These are phyloP conservation scores for Mastomys coucha DNA, from an alignment of 2,113 vertebrate genomes.

Conservation along the genomic window DNA sequence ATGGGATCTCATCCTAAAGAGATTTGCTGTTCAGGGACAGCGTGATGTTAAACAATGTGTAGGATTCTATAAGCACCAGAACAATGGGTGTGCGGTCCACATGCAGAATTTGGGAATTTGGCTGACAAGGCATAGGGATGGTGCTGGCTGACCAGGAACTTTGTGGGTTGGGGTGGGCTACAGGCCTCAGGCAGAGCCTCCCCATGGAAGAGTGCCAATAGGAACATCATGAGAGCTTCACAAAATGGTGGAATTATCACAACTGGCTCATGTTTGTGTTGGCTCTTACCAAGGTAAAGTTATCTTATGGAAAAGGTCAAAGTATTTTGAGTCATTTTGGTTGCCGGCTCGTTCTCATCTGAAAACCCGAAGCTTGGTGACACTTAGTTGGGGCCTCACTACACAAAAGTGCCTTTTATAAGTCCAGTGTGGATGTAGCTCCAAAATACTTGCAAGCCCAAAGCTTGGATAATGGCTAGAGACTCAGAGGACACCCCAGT, in stretches of 20 bases:
- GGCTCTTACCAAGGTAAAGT: not conserved
- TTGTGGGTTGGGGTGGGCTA: not conserved
- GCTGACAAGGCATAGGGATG: not conserved
- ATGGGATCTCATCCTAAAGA: not conserved
- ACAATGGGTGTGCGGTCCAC: no score
- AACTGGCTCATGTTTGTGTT: not conserved
- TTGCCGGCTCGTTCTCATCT: not conserved
- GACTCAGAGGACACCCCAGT: not conserved
- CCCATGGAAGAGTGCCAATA: not conserved
- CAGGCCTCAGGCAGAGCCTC: accelerated
- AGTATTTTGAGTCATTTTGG: not conserved
- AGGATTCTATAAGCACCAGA: not conserved
- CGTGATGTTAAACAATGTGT: no score
- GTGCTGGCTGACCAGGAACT: not conserved
- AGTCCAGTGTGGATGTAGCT: not conserved
- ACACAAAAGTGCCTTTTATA: not conserved
- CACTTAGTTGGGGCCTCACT: not conserved
- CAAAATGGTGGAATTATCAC: not conserved
- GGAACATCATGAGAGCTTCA: not conserved
- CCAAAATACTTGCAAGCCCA: not conserved
- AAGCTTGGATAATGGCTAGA: no score
- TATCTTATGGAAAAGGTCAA: not conserved
- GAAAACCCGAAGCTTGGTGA: not conserved
- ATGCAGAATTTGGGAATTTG: not conserved
- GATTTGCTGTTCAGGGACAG: not conserved